Percentiles rank a stretch among this genome's conserved stretches.
phyloP scores from a whole-genome alignment of 2,113 vertebrate genomes.

The Mirza zaza region DNA sequence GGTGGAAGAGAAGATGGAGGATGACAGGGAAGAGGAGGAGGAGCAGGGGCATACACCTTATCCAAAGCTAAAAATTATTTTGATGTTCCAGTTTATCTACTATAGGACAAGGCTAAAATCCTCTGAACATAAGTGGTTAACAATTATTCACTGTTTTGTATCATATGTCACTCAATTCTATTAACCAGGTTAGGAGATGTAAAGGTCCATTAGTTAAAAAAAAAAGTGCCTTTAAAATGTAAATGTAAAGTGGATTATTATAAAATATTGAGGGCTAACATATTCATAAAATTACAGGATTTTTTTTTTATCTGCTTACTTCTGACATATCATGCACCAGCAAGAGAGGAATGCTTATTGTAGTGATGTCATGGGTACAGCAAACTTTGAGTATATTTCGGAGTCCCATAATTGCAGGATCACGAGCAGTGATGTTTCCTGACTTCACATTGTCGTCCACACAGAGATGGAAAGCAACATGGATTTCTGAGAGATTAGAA shows the following conservation, averaged over 20 bases:
- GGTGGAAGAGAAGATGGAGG: not conserved
- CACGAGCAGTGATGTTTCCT: conserved; percentile 93
- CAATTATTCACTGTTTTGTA: not conserved
- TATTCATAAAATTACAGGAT: not conserved
- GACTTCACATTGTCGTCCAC: conserved; percentile 97
- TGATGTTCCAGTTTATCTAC: not conserved
- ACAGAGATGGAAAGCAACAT: conserved; percentile 96
- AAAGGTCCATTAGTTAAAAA: not conserved
- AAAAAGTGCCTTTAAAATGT: not conserved
- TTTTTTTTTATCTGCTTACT: conserved; percentile 82
- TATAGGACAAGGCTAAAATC: not conserved
- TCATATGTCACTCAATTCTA: not conserved
- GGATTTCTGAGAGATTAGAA: conserved; percentile 97
- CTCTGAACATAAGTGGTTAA: not conserved
- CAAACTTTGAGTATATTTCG: conserved; percentile 98
- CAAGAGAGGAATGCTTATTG: conserved; percentile 94
- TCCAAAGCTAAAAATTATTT: not conserved
- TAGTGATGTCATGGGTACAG: conserved; percentile 97
- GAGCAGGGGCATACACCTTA: not conserved
- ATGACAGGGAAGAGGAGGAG: accelerated
- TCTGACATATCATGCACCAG: conserved; percentile 98
- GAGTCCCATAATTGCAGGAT: conserved; percentile 98
- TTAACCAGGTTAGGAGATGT: not conserved
- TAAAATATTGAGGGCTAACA: not conserved
- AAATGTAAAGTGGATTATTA: not conserved